Conservation (phyloP, 2,888 invertebrate genomes). For the Erpobdella octoculata region DNA sequence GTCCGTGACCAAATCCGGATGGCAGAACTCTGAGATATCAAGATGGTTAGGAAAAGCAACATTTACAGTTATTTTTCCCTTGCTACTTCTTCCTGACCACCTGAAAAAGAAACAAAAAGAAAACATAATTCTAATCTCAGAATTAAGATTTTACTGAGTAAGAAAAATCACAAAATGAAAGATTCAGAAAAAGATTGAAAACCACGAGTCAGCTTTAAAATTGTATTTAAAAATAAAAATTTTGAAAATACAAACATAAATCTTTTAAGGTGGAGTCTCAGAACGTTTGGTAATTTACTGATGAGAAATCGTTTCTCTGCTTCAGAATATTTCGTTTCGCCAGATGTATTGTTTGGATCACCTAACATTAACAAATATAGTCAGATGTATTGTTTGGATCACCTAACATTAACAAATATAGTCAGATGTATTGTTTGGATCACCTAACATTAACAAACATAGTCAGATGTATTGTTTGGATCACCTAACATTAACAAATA, state of each 20-base stretch:
- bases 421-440: too few species aligned
- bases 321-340: constrained; percentile 40
- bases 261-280: constrained; percentile 50
- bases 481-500: too few species aligned
- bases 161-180: constrained; percentile 3
- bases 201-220: neutral
- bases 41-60: constrained; percentile 46
- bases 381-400: too few species aligned
- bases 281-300: constrained; percentile 44
- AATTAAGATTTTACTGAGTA: neutral
- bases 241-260: constrained; percentile 43
- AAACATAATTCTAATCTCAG: neutral
- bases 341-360: neutral
- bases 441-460: too few species aligned
- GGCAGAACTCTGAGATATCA: constrained; percentile 45
- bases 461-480: too few species aligned
- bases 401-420: too few species aligned
- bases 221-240: neutral
- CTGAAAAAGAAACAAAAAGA: constrained; percentile 36
- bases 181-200: neutral
- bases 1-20: constrained; percentile 18
- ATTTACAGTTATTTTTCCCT: constrained; percentile 49
- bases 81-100: constrained; percentile 47
- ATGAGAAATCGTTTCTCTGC: constrained; percentile 45
- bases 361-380: too few species aligned